A percentile compares a stretch with the other conserved stretches of the same genome.
These are phyloP conservation scores for Turritopsis dohrnii DNA, from an alignment of 30 jellyfish, hydroid and myxozoan species.

Conservation along the genomic window DNA sequence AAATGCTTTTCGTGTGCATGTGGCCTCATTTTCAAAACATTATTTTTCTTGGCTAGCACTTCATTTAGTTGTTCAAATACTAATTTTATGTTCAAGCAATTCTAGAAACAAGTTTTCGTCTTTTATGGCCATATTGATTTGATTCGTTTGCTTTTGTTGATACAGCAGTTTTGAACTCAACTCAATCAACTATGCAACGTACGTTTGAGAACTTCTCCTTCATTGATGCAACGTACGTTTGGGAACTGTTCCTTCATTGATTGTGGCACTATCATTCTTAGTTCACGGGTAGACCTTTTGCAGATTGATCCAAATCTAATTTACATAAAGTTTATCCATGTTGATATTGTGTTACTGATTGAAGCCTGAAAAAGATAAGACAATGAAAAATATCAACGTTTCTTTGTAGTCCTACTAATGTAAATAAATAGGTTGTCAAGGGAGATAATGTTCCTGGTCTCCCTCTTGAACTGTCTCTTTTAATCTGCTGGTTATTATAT, in stretches of 20 bases:
- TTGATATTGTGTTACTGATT: neutral
- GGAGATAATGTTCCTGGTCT: neutral
- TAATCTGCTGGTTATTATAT: constrained; percentile 7
- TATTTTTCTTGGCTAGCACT: too few relatives aligned
- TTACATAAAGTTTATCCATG: neutral
- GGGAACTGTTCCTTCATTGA: too few relatives aligned
- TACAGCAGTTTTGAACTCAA: constrained; percentile 11
- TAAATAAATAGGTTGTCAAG: neutral
- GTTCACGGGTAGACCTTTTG: neutral
- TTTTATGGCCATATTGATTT: too few relatives aligned
- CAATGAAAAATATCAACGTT: neutral
- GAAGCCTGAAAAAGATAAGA: neutral
- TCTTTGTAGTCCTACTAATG: neutral
- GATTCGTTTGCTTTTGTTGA: too few relatives aligned
- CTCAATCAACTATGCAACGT: neutral
- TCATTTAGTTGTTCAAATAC: too few relatives aligned
- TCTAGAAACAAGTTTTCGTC: too few relatives aligned
- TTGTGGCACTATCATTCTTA: neutral
- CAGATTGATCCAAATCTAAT: constrained; percentile 4
- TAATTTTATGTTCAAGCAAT: too few relatives aligned
- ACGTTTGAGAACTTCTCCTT: neutral
- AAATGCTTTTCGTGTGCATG: too few relatives aligned
- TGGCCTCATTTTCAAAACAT: too few relatives aligned
- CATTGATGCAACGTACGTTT: too few relatives aligned
- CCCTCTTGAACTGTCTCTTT: neutral